These are phyloP conservation scores for Macroramphosus scolopax DNA, from an alignment of 2,797 vertebrate genomes.

Conservation along the genomic window DNA sequence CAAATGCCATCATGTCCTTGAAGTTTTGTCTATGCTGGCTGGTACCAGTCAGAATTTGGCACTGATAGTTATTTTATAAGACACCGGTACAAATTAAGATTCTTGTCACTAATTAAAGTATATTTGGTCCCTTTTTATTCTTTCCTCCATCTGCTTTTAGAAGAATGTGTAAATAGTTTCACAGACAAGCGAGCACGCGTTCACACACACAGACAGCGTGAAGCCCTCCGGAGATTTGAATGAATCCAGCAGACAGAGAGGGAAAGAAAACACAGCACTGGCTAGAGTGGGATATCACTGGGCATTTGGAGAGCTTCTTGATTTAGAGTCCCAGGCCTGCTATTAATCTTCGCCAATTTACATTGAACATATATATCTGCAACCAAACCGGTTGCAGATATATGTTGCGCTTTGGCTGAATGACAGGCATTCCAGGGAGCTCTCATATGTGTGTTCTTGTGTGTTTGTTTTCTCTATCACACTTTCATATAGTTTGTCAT, in stretches of 20 bases:
- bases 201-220: conserved; percentile 40
- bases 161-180: conserved; percentile 65
- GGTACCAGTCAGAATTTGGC: conserved; percentile 40
- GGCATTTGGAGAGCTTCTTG: conserved; percentile 61
- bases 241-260: conserved; percentile 70
- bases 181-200: conserved; percentile 45
- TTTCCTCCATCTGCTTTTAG: conserved; percentile 30
- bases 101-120: no score
- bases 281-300: conserved; percentile 50
- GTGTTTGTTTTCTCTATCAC: conserved; percentile 39
- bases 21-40: no score
- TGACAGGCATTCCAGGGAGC: conserved; percentile 24
- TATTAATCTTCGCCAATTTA: conserved; percentile 73
- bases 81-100: no score
- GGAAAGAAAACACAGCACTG: conserved; percentile 62
- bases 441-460: conserved; percentile 29
- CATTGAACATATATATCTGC: conserved; percentile 57
- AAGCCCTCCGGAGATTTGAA: conserved; percentile 69
- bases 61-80: conserved; percentile 32
- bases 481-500: conserved; percentile 6
- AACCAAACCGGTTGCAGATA: conserved; percentile 61
- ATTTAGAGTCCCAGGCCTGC: conserved; percentile 70
- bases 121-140: conserved; percentile 5
- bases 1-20: conserved; percentile 61
- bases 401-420: conserved; percentile 42